Base-by-base conservation (phyloP, 2,113 vertebrate species). In the Cyprinus carpio region DNA sequence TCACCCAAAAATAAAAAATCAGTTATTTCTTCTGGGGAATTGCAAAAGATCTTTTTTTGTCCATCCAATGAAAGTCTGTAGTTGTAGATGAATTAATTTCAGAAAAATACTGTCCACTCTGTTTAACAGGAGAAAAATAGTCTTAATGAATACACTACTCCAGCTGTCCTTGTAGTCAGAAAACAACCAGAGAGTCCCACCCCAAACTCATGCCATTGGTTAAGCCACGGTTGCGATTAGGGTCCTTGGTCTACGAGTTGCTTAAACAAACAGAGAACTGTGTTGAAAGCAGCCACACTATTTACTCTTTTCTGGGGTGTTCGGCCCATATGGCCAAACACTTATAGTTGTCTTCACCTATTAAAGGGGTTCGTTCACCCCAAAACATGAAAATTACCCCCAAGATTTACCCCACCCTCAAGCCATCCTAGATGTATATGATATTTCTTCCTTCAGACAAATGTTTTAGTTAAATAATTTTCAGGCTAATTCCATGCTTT, bases 241-340 rank as follows among this genome's bases (percentile, higher is more conserved):
- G 40, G 40, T n/a, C 72, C n/a, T n/a, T 49, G 71, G 23, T 46
- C 9, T 0, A n/a, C 40, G 6, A 20, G 40, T 27, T 75, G 46
- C 37, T 75, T 71, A 40, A 72, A n/a, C 67, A 71, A 71, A 71
- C 67, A 71, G 16, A 71, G 69, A 4, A 72, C 40, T 40, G 67
- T 23, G 46, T 46, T 74, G 71, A 74, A 46, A 74, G 40, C 23
- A 74, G 37, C 23, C 23, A 12, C 71, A 58, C 23, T 58, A 58
- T 58, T 58, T 58, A 58, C 6, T 46, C 23, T 9, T 74, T n/a
- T 25, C 71, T 46, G 40, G 40, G 23, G 46, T 46, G 25, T n/a
- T 25, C 9, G 37, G 20, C 20, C 67, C 15, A 75, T n/a, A 75
- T 43, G 13, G 34, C 12, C 7, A n/a, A n/a, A n/a, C 25, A 1